Percentiles rank a stretch among this genome's conserved stretches.
Evolutionary conservation across 2,888 invertebrate genomes (phyloP).

Genomic region (Minunthozetes semirufus): DNA sequence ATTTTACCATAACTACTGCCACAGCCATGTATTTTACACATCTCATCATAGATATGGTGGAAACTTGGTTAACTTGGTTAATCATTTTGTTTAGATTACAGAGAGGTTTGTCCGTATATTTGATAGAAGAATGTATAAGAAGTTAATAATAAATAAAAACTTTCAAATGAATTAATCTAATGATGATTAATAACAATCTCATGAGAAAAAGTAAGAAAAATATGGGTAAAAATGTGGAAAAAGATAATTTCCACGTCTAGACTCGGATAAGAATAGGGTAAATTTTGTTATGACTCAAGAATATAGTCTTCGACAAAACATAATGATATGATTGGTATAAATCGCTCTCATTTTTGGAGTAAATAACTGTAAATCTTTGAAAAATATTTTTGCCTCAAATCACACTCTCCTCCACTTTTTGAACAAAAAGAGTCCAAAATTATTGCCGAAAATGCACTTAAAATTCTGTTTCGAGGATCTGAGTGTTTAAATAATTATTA

Average conservation of each 20-base stretch:
- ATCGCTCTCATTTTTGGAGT: no score
- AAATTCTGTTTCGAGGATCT: no score
- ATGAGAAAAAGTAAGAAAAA: background rate
- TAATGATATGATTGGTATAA: no score
- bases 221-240: background rate
- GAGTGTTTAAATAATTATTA: background rate
- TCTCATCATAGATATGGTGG: no score
- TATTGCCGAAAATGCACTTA: background rate
- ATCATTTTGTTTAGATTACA: no score
- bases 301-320: background rate
- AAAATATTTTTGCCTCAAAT: no score
- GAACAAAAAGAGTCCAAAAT: background rate
- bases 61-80: no score
- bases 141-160: background rate
- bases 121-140: background rate
- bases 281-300: background rate
- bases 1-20: background rate
- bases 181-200: background rate
- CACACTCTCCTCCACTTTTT: background rate
- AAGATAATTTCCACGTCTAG: background rate
- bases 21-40: background rate
- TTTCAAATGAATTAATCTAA: background rate
- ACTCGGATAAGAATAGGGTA: background rate
- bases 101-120: background rate
- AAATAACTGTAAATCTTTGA: no score